Evolutionary conservation across 1,140 invertebrate species (phyloP), one percentile per base, ranked within the genome.

Genomic region (Stratiolaelaps scimitus): DNA sequence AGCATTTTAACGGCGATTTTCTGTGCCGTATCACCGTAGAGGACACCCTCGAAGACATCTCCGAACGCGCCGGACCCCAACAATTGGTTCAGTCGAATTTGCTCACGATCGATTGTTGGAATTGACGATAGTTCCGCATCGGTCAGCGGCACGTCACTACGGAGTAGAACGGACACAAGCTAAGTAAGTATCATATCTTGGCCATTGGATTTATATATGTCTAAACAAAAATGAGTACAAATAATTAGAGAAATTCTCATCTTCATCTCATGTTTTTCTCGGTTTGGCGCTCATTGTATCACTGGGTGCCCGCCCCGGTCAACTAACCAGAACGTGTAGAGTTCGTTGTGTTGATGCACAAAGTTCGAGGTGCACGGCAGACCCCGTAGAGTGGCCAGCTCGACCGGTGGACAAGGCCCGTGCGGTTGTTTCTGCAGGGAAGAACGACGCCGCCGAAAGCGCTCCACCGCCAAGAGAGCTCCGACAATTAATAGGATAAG

Each of bases 11-110:
- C 83, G 15, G 53, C 53, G 53, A 60, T 60, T 26, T 23, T 60
- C 53, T 60, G 53, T 26, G 53, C 20, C 26, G 20, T 23, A 60
- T 60, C 53, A 17, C 53, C 64, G 44, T 67, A 65, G 0, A 46
- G 46, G 45, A 84, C 81, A 0, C 92, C 93, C 79, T 94, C 89
- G 74, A 87, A 94, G 1, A 97, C 93, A 77, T 95, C 91, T 2
- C 92, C 93, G 74, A 97, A 97, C n/a, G 91, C 91, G 1, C 93
- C 94, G 68, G 87, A 90, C 0, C 92, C 93, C 44, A 97, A 77
- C 72, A 92, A 91, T 74, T 91, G 89, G 0, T 83, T 85, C 1
- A 92, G 74, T 0, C 83, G 86, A 45, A 97, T 86, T 72, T 85
- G 82, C 47, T 85, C 85, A 65, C 86, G 80, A 30, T 83, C 80